Base-by-base conservation (phyloP, 2,888 invertebrate species). In the Brassicogethes aeneus region DNA sequence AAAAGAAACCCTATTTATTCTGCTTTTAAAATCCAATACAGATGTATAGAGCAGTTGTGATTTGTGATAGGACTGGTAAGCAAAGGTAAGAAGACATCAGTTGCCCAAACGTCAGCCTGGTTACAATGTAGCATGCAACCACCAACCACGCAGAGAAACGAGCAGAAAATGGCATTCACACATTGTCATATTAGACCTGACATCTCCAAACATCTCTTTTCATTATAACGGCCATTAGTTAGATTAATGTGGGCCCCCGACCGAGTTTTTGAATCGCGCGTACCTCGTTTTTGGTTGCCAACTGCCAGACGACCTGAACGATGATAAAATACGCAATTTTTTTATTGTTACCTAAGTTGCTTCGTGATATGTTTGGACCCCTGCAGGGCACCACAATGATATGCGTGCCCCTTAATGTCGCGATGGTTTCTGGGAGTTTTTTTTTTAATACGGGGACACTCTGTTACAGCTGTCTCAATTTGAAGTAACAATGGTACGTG, bases 131-230 rank as follows among this genome's bases (percentile, higher is more conserved):
- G 35, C 37, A 43, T 40, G 37, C 45, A 54, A 49, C 56, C 50
- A 55, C 55, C 55, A 56, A 56, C 56, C 54, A 56, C 52, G 59
- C 57, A 61, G 62, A 65, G 64, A 66, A 65, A 64, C 65, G 64
- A 64, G 62, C 64, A 65, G 66, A 65, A 66, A 68, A 67, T 63
- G 60, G 64, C 55, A 66, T 69, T 68, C 68, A 68, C 69, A 69
- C 69, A 67, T 69, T 69, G 69, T 70, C 67, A 61, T 66, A 68
- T 68, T 68, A 68, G 67, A 60, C 57, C 62, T 65, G 66, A 67
- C 66, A 67, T 64, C 60, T 64, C 63, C 66, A 64, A 66, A 68
- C 68, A 68, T 66, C 66, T 68, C 68, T 66, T 32, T 69, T 68
- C 66, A 65, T 66, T 65, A 62, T 63, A 62, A 60, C 56, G 55